Conservation (phyloP, 2,113 vertebrate species). For the Dromiciops gliroides region DNA sequence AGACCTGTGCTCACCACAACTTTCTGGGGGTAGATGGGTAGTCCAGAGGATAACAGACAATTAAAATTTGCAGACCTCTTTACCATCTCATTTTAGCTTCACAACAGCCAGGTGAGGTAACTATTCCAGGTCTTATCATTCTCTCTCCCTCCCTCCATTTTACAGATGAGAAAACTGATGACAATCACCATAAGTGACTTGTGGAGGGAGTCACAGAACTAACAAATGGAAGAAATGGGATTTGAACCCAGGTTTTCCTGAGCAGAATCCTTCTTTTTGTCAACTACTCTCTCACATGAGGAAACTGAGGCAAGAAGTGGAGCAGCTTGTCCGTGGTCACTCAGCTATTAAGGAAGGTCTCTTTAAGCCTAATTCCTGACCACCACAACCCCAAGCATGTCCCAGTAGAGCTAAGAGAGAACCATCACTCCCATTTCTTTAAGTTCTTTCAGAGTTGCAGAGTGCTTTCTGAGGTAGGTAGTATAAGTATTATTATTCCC, state of each 20-base stretch:
- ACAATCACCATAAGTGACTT: background rate
- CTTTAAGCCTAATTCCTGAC: background rate
- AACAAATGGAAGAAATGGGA: background rate
- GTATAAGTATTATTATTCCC: background rate
- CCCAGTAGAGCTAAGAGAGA: background rate
- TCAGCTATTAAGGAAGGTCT: background rate
- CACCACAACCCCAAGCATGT: background rate
- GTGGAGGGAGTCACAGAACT: background rate
- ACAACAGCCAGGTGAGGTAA: background rate
- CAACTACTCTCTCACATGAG: background rate
- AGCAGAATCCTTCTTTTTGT: background rate
- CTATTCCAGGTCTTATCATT: background rate
- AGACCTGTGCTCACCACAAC: background rate
- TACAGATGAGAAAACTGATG: background rate
- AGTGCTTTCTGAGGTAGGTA: background rate
- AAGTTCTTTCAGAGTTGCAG: background rate
- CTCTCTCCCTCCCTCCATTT: too few relatives aligned
- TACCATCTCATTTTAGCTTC: background rate
- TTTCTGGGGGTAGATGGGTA: background rate
- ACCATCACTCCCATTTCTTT: background rate
- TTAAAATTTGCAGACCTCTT: background rate
- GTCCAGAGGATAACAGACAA: background rate
- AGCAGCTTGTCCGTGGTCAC: background rate
- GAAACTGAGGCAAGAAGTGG: background rate
- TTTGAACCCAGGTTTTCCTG: background rate